Base-by-base conservation (phyloP, 2,888 invertebrate genomes). In the Protophormia terraenovae region DNA sequence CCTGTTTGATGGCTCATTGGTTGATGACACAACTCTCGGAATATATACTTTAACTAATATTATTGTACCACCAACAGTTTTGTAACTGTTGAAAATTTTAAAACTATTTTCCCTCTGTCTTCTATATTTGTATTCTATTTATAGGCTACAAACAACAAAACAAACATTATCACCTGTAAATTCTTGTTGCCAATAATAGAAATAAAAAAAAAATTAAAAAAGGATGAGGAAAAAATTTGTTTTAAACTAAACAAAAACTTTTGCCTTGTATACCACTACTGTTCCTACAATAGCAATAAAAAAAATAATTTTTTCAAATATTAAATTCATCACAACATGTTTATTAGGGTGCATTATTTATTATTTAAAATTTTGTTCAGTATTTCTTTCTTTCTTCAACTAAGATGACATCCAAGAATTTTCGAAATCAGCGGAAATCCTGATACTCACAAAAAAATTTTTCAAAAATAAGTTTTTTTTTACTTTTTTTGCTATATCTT, bases 141-240 rank as follows among this genome's bases (percentile, higher is more conserved):
- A 47, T 8, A 45, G 19, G 69, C 55, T 29, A 41, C 66, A 62
- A n/a, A 62, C 41, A 62, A 41, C 29, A 71, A 60, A 85, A 78
- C 55, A 82, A 64, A 88, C 89, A 89, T 90, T 90, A 90, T 89
- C 91, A 90, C 91, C 90, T 90, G 90, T 89, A 90, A 90, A 89
- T 90, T 88, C 88, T 89, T 90, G 90, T 90, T 90, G 90, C 88
- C 90, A 91, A 90, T 91, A 80, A 73, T 35, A 66, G 35, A 73
- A 79, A 76, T 27, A 47, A 41, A 73, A 50, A 22, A 22, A 10
- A 10, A 19, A 4, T 35, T 19, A 19, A 14, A 90, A 60, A 60
- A 29, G 7, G 27, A 58, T 58, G 10, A 55, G 32, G 35, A 89
- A 60, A 78, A 32, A 16, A 71, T 55, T 75, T 45, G 41, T 55